Evolutionary conservation across 1,140 invertebrate species (phyloP), one percentile per base, ranked within the genome.

Genomic region (Diabrotica undecimpunctata): DNA sequence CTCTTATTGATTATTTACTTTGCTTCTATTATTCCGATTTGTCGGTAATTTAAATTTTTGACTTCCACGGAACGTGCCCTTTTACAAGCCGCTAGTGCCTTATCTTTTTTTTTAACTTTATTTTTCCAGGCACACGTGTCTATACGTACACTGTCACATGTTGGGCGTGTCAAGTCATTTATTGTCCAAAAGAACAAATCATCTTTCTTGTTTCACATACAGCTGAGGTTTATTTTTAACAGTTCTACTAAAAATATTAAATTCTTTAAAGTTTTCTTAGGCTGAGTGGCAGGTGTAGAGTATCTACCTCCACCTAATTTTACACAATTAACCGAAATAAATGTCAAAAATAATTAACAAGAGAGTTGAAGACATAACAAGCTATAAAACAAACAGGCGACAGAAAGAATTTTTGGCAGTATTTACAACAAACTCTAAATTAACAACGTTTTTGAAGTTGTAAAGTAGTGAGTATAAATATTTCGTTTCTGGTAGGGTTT

Each of bases 181-280:
- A 46, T 46, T 46, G 41, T 46, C 41, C n/a, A 46, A n/a, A 46
- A 46, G 41, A 10, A 46, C 41, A 46, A 46, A 46, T 46, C 41
- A 46, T 46, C 41, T 46, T 46, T 46, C 41, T 46, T 46, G 41
- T 46, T 46, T 46, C 41, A 46, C 41, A 46, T n/a, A 46, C 41
- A 46, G 41, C n/a, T 46, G 8, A 8, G n/a, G n/a, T 46, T n/a
- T 46, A 46, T 46, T 46, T 46, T 46, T 46, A 25, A 25, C 25
- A 25, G 25, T 25, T 25, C 25, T 25, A 25, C 25, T 25, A 46
- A 46, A 46, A 46, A 46, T 46, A 46, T 46, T 10, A 6, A 46
- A 46, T 46, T 46, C n/a, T 46, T 46, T 46, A 46, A 8, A 46
- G 41, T 10, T 10, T 25, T 46, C 41, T 46, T 46, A 10, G 8